phyloP scores from a whole-genome alignment of 2,113 vertebrate genomes.

The Rhadina sibilatrix region DNA sequence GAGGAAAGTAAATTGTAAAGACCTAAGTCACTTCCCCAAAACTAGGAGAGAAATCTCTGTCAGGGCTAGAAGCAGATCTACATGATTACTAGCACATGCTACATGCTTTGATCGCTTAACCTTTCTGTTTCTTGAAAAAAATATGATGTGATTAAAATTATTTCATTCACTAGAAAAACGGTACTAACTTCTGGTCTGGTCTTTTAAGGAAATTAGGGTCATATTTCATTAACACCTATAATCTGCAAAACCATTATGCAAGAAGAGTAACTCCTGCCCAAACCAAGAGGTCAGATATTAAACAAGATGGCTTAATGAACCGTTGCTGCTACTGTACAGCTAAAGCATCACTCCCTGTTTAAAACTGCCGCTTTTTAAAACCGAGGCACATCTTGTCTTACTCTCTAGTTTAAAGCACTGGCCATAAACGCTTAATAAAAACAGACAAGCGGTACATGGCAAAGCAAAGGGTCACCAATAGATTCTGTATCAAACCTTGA shows the following conservation, averaged over 20 bases:
- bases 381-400: neutral
- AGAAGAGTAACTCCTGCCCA: neutral
- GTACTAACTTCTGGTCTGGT: neutral
- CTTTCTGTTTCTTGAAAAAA: neutral
- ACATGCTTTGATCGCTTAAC: neutral
- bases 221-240: neutral
- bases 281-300: neutral
- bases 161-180: neutral
- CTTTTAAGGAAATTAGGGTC: neutral
- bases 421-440: neutral
- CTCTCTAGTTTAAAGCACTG: neutral
- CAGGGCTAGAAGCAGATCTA: accelerated
- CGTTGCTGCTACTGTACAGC: neutral
- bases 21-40: neutral
- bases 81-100: neutral
- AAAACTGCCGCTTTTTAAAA: neutral
- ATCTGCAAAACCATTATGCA: neutral
- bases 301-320: neutral
- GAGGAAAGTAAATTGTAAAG: neutral
- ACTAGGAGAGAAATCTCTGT: neutral
- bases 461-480: neutral
- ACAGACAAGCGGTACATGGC: neutral
- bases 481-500: neutral
- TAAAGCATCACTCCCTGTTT: neutral
- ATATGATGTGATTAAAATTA: accelerated